Evolutionary conservation across 2,888 invertebrate species (phyloP).

Genomic region (Hydropsyche betteni): DNA sequence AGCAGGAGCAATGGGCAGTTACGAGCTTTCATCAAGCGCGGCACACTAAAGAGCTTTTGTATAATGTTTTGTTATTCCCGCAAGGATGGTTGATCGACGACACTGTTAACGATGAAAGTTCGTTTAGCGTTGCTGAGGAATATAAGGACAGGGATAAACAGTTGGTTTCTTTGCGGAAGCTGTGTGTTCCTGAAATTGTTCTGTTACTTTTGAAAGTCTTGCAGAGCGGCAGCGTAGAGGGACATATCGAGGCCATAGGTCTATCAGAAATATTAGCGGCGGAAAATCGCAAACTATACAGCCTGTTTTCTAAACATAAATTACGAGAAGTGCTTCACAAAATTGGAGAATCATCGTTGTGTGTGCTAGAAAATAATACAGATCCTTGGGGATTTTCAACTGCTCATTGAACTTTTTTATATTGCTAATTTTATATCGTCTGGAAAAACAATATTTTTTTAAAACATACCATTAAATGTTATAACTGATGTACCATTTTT

Average conservation of each 20-base stretch:
- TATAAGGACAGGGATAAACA: conserved; percentile 71
- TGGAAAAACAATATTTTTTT: too few species aligned
- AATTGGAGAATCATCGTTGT: conserved; percentile 80
- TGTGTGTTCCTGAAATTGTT: conserved; percentile 86
- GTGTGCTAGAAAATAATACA: conserved; percentile 76
- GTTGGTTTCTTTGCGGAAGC: conserved; percentile 76
- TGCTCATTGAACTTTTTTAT: too few species aligned
- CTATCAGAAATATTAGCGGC: conserved; percentile 82
- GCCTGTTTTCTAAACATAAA: conserved; percentile 81
- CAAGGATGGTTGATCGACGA: conserved; percentile 90
- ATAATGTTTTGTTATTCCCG: conserved; percentile 88
- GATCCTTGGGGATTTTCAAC: conserved; percentile 83
- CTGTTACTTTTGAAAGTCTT: conserved; percentile 82
- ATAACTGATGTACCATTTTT: too few species aligned
- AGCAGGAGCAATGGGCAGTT: conserved; percentile 78
- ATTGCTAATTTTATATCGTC: too few species aligned
- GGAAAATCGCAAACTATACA: conserved; percentile 81
- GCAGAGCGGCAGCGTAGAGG: conserved; percentile 78
- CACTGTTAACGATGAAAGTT: conserved; percentile 52
- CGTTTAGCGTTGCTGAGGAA: conserved; percentile 61
- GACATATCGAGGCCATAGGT: conserved; percentile 73
- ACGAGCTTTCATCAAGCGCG: conserved; percentile 76
- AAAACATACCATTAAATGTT: too few species aligned
- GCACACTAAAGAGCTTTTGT: conserved; percentile 80
- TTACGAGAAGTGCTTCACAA: conserved; percentile 79